Evolutionary conservation across 2,888 invertebrate species (phyloP).

Genomic region (Tryphoninae sp.): DNA sequence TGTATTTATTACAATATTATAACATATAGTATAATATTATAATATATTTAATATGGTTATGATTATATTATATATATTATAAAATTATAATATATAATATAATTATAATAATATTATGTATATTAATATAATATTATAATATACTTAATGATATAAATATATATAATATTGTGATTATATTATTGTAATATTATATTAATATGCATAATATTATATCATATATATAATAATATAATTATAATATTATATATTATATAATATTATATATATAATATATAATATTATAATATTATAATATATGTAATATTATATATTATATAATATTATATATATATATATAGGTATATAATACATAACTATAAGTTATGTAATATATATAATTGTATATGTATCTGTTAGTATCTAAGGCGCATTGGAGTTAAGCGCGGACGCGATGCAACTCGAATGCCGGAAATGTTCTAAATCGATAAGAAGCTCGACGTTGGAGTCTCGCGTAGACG

Average conservation of each 20-base stretch:
- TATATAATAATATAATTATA: too few relatives aligned
- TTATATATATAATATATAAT: too few relatives aligned
- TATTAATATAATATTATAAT: too few relatives aligned
- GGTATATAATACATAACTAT: not conserved
- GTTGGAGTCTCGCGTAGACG: not conserved
- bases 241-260: not conserved
- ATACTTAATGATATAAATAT: too few relatives aligned
- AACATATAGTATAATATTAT: not conserved
- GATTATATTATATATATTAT: not conserved
- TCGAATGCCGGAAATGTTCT: conserved; percentile 46
- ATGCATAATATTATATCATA: too few relatives aligned
- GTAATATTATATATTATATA: too few relatives aligned
- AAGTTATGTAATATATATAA: not conserved
- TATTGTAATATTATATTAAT: too few relatives aligned
- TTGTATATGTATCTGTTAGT: not conserved
- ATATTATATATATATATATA: not conserved
- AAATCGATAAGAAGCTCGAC: conserved; percentile 53
- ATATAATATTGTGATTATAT: too few relatives aligned
- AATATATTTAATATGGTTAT: not conserved
- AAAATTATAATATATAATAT: too few relatives aligned
- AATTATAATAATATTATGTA: too few relatives aligned
- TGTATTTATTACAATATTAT: too few relatives aligned
- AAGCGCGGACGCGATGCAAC: conserved; percentile 22
- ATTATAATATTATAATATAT: too few relatives aligned
- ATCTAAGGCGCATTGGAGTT: not conserved